phyloP scores from a whole-genome alignment of 2,113 vertebrate genomes.

The Axis porcinus region DNA sequence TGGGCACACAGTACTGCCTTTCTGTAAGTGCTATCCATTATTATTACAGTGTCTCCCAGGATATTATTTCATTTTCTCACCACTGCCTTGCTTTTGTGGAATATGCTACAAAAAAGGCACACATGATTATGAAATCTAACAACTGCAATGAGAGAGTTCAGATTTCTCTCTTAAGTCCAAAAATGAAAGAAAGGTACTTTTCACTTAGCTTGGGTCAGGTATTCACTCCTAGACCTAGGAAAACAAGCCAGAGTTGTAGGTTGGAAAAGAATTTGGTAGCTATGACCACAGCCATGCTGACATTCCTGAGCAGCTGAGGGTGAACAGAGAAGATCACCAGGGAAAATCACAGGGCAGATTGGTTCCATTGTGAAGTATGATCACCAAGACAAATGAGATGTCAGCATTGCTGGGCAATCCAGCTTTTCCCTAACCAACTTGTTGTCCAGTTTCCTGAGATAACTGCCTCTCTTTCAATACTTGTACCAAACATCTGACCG shows the following conservation, averaged over 20 bases:
- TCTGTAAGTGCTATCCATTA: background rate
- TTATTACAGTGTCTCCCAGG: background rate
- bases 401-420: background rate
- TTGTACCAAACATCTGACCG: background rate
- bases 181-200: background rate
- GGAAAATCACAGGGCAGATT: background rate
- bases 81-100: background rate
- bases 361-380: background rate
- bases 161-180: background rate
- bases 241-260: background rate
- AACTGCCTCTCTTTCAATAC: background rate
- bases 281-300: background rate
- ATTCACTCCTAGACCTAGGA: background rate
- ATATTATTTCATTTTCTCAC: background rate
- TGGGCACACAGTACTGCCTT: background rate
- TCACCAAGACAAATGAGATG: background rate
- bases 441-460: background rate
- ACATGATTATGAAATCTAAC: background rate
- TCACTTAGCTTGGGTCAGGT: background rate
- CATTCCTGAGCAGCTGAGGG: background rate
- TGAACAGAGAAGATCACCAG: background rate
- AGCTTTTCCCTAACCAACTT: background rate
- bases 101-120: background rate
- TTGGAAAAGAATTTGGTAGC: background rate
- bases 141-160: background rate